Conservation (phyloP, 2,888 invertebrate genomes). For the Megastigmus dorsalis region DNA sequence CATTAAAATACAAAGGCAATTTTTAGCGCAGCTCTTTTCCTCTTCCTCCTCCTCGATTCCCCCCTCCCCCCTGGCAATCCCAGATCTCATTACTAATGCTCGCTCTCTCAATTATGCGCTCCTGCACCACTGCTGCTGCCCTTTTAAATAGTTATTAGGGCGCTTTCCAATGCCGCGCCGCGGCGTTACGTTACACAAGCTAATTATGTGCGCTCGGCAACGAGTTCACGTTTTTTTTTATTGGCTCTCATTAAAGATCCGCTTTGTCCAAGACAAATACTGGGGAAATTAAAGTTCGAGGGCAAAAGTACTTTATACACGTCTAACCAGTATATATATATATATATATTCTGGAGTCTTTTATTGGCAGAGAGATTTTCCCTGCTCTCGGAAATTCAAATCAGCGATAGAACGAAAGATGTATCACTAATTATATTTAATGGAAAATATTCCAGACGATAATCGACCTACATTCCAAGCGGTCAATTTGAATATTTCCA, state of each 20-base stretch:
- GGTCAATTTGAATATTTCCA: no score
- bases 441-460: no score
- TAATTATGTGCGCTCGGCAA: conserved; percentile 36
- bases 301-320: background rate
- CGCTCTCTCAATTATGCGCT: conserved; percentile 27
- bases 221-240: conserved; percentile 14
- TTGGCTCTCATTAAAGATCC: conserved; percentile 21
- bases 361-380: no score
- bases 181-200: conserved; percentile 25
- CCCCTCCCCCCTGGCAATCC: background rate
- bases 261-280: conserved; percentile 4
- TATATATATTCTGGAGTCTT: no score
- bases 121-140: no score
- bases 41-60: background rate
- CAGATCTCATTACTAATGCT: conserved; percentile 38
- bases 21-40: conserved; percentile 5
- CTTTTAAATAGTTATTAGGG: conserved; percentile 41
- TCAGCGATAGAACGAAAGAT: no score
- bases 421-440: no score
- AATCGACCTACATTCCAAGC: no score
- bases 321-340: no score
- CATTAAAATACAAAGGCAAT: conserved; percentile 34
- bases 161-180: conserved; percentile 3
- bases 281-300: background rate
- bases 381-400: no score